Evolutionary conservation across 1,140 invertebrate species (phyloP).

Genomic region (Philopotamus ludificatus): DNA sequence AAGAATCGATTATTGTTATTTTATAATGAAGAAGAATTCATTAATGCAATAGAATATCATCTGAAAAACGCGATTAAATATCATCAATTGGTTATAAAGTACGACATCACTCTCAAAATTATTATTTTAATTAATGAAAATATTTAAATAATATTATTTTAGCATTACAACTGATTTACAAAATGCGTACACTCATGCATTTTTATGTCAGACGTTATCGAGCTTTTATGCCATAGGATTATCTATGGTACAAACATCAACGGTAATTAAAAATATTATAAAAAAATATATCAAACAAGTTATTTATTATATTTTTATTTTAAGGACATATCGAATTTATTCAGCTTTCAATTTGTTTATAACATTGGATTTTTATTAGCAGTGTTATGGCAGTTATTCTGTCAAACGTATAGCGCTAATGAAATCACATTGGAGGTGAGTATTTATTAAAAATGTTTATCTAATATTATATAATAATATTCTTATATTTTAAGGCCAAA

Average conservation of each 20-base stretch:
- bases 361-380: conserved; percentile 31
- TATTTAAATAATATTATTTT: conserved; percentile 14
- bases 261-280: conserved; percentile 5
- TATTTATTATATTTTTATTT: background rate
- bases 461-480: background rate
- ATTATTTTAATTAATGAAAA: background rate
- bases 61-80: conserved; percentile 36
- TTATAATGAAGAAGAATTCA: conserved; percentile 33
- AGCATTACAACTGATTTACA: conserved; percentile 36
- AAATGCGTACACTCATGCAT: conserved; percentile 25
- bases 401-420: conserved; percentile 34
- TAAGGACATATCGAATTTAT: conserved; percentile 1
- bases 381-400: conserved; percentile 36
- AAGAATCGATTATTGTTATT: conserved; percentile 5
- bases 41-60: conserved; percentile 20
- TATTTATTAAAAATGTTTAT: background rate
- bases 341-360: conserved; percentile 22
- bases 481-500: conserved; percentile 21
- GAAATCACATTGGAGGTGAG: conserved; percentile 34
- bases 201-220: conserved; percentile 34
- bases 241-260: conserved; percentile 32
- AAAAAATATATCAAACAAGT: background rate
- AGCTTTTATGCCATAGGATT: conserved; percentile 39
- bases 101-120: conserved; percentile 3
- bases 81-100: conserved; percentile 33